These are phyloP conservation scores for Callipepla californica DNA, from an alignment of 2,113 vertebrate genomes.

Conservation along the genomic window DNA sequence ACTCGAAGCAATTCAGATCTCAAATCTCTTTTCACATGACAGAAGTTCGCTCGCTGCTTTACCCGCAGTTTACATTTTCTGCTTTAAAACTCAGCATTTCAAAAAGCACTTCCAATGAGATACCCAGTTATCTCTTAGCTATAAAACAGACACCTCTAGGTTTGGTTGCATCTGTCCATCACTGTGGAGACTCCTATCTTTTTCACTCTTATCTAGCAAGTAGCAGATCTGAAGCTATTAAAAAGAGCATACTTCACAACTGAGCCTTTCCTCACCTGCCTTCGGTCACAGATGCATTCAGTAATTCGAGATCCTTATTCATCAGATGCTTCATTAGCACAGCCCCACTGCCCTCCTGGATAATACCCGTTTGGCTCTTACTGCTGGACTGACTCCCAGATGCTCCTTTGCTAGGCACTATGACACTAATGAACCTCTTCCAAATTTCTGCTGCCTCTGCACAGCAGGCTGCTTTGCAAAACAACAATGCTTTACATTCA, in stretches of 20 bases:
- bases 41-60: no score
- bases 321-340: not conserved
- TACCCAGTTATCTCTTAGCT: no score
- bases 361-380: not conserved
- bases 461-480: not conserved
- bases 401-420: not conserved
- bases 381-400: not conserved
- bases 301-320: not conserved
- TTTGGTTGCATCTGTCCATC: not conserved
- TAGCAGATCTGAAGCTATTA: not conserved
- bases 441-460: not conserved
- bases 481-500: not conserved
- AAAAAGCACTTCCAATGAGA: no score
- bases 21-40: no score
- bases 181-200: not conserved
- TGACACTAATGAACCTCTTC: not conserved
- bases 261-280: not conserved
- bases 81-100: no score
- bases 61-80: no score
- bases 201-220: not conserved
- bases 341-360: not conserved
- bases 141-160: no score
- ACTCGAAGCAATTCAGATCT: no score
- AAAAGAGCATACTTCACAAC: not conserved
- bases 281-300: not conserved